phyloP scores from a whole-genome alignment of 2,113 vertebrate genomes.

The Microtus pennsylvanicus region DNA sequence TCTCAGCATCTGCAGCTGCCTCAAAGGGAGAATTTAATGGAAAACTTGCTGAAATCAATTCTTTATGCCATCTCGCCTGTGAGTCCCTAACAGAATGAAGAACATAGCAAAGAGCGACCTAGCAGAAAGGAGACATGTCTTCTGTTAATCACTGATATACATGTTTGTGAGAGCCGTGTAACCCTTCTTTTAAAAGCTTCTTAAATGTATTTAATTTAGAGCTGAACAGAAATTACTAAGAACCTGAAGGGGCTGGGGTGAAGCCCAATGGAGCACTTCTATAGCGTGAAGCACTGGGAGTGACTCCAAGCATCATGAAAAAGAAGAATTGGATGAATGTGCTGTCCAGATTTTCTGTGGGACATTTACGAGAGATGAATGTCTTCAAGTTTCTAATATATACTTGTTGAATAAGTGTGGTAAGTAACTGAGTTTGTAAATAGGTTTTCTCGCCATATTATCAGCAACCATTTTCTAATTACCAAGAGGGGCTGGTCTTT shows the following conservation, averaged over 20 bases:
- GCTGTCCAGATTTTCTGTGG: not conserved
- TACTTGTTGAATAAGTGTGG: not conserved
- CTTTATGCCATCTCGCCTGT: not conserved
- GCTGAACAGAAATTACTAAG: not conserved
- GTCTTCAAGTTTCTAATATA: not conserved
- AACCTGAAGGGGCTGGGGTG: not conserved
- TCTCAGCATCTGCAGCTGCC: not conserved
- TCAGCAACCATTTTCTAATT: not conserved
- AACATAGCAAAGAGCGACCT: not conserved
- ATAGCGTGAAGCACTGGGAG: too few relatives aligned
- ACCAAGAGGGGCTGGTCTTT: not conserved
- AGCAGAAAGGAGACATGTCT: not conserved
- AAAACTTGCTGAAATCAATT: not conserved
- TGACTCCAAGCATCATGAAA: not conserved
- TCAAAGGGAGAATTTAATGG: not conserved
- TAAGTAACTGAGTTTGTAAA: not conserved
- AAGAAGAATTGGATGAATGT: not conserved
- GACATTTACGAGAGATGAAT: not conserved
- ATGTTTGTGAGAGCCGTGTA: not conserved
- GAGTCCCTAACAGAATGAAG: conserved; percentile 23
- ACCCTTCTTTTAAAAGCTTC: not conserved
- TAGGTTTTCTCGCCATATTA: not conserved
- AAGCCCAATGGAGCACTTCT: too few relatives aligned
- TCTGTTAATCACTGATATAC: not conserved
- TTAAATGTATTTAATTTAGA: conserved; percentile 11